These are phyloP conservation scores for Tribolium castaneum DNA, from an alignment of 1,140 invertebrate genomes.

Conservation along the genomic window DNA sequence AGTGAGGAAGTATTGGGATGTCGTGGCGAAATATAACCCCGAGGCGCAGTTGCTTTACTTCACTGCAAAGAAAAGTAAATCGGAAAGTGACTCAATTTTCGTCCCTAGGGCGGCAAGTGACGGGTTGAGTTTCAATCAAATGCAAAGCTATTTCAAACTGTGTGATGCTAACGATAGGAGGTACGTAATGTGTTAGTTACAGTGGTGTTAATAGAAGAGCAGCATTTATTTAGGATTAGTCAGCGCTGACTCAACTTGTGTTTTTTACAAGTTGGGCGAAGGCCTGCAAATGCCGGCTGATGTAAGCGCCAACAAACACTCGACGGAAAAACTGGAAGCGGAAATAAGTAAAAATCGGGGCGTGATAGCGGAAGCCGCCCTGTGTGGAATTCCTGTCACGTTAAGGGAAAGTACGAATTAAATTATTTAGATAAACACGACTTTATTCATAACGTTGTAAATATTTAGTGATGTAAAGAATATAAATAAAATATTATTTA, in stretches of 20 bases:
- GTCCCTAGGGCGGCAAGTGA: conserved; percentile 51
- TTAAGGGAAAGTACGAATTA: not conserved
- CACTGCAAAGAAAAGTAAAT: conserved; percentile 50
- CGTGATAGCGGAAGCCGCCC: conserved; percentile 53
- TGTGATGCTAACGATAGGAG: not conserved
- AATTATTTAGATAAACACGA: conserved; percentile 40
- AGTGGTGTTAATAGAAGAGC: not conserved
- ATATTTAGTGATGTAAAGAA: conserved; percentile 46
- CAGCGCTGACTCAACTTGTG: conserved; percentile 57
- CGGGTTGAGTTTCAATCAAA: conserved; percentile 48
- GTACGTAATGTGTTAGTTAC: not conserved
- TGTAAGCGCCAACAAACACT: conserved; percentile 45
- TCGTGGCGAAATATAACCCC: conserved; percentile 49
- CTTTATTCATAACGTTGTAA: conserved; percentile 38
- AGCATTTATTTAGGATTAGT: conserved; percentile 54
- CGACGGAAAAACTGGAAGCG: conserved; percentile 49
- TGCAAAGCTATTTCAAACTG: conserved; percentile 46
- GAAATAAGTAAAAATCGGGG: conserved; percentile 50
- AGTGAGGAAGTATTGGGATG: conserved; percentile 58
- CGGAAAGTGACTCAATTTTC: conserved; percentile 42
- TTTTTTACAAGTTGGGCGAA: conserved; percentile 56
- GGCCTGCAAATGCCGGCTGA: conserved; percentile 49
- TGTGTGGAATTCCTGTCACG: conserved; percentile 9
- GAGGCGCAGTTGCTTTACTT: conserved; percentile 49
- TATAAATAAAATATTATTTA: conserved; percentile 48